Conservation (phyloP, 1,140 invertebrate species). For the Capitella teleta region DNA sequence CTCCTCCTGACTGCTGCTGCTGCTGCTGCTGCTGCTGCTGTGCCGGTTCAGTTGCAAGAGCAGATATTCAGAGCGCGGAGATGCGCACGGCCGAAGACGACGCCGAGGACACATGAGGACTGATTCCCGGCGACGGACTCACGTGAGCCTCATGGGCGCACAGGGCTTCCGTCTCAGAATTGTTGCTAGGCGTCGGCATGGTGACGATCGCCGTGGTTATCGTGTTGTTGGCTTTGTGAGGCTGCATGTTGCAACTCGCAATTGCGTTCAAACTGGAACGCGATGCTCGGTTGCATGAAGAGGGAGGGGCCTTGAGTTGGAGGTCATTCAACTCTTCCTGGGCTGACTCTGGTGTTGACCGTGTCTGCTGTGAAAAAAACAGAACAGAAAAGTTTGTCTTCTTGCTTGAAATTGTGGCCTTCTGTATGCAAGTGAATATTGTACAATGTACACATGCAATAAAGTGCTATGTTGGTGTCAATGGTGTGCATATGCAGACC, state of each 20-base stretch:
- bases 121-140: too few relatives aligned
- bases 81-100: too few relatives aligned
- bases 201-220: constrained; percentile 31
- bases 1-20: too few relatives aligned
- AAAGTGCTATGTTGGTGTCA: background rate
- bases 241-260: constrained; percentile 16
- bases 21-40: too few relatives aligned
- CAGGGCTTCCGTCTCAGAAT: constrained; percentile 25
- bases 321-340: constrained; percentile 46
- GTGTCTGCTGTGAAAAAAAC: constrained; percentile 29
- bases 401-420: background rate
- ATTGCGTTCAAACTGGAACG: constrained; percentile 34
- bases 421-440: background rate
- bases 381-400: background rate
- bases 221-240: constrained; percentile 24
- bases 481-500: background rate
- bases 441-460: background rate
- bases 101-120: too few relatives aligned
- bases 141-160: too few relatives aligned
- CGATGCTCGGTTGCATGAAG: constrained; percentile 28
- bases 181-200: constrained; percentile 28
- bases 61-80: too few relatives aligned
- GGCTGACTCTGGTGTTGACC: constrained; percentile 26
- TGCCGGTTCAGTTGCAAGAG: too few relatives aligned
- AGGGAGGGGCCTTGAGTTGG: constrained; percentile 39